phyloP scores from a whole-genome alignment of 92 coral and sea anemone species.

The Actinernus sp. region DNA sequence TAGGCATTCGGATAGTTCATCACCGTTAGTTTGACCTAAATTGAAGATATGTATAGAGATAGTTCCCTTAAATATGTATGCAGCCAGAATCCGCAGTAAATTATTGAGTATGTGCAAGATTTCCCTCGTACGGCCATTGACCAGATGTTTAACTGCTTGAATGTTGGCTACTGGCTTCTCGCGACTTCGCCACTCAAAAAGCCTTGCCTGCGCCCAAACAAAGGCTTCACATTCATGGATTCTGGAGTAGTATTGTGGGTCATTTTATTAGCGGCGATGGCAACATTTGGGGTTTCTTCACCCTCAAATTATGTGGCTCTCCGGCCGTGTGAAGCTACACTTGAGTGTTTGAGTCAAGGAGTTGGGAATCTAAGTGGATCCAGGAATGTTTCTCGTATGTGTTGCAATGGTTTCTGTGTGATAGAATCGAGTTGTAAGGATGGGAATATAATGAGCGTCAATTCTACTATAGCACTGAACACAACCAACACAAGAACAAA shows the following conservation, averaged over 20 bases:
- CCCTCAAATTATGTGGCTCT: not conserved
- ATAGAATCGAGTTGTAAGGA: not conserved
- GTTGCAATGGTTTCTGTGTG: not conserved
- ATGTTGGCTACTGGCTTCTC: not conserved
- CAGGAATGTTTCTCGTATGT: not conserved
- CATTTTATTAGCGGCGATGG: constrained; percentile 2
- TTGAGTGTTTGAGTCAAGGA: constrained; percentile 1
- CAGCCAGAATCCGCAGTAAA: constrained; percentile 19
- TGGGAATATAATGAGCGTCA: not conserved
- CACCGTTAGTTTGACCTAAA: constrained; percentile 28
- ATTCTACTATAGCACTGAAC: not conserved
- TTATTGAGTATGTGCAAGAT: constrained; percentile 31
- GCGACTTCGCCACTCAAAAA: not conserved
- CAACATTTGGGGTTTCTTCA: constrained; percentile 10
- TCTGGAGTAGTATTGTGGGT: not conserved
- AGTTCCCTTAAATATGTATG: constrained; percentile 38
- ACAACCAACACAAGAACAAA: constrained; percentile 5
- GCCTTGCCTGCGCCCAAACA: not conserved
- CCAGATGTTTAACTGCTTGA: constrained; percentile 25
- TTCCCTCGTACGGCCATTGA: not conserved
- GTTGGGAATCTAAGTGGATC: not conserved
- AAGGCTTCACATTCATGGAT: not conserved
- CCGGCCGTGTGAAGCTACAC: not conserved
- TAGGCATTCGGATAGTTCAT: not conserved
- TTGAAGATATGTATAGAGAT: constrained; percentile 21